phyloP scores from a whole-genome alignment of 1,140 invertebrate genomes.

The Temnothorax longispinosus region DNA sequence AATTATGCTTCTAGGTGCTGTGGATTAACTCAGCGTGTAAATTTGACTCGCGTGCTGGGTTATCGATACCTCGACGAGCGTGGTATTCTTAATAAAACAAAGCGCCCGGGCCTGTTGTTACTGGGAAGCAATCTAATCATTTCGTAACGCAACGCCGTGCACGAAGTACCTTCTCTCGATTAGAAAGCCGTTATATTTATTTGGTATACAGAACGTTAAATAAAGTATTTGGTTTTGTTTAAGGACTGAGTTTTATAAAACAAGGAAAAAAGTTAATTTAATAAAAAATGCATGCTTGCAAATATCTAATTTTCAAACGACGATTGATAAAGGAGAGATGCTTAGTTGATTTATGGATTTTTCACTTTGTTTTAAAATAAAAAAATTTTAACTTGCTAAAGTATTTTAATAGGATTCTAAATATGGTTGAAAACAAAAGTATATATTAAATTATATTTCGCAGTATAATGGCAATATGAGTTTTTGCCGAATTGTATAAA shows the following conservation, averaged over 20 bases:
- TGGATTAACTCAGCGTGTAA: slow-evolving; percentile 42
- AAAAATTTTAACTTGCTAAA: background rate
- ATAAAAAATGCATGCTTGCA: too few species aligned
- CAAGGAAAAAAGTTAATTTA: background rate
- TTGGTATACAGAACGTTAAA: background rate
- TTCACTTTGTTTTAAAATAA: background rate
- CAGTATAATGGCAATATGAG: background rate
- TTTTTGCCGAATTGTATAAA: background rate
- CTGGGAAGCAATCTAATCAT: background rate
- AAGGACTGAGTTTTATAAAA: background rate
- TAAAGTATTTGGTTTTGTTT: background rate
- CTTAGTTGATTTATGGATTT: background rate
- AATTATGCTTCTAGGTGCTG: slow-evolving; percentile 59
- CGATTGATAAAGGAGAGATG: background rate
- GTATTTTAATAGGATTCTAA: background rate
- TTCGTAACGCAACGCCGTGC: slow-evolving; percentile 4
- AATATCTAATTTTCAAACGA: background rate
- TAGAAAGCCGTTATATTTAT: background rate
- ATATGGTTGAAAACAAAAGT: background rate
- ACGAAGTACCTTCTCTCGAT: background rate
- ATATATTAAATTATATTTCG: background rate
- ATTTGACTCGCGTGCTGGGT: slow-evolving; percentile 42
- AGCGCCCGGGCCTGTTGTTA: background rate
- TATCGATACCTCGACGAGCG: slow-evolving; percentile 20
- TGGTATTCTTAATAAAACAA: slow-evolving; percentile 16